Conservation (phyloP, 2,113 vertebrate species). For the Otocyon megalotis region DNA sequence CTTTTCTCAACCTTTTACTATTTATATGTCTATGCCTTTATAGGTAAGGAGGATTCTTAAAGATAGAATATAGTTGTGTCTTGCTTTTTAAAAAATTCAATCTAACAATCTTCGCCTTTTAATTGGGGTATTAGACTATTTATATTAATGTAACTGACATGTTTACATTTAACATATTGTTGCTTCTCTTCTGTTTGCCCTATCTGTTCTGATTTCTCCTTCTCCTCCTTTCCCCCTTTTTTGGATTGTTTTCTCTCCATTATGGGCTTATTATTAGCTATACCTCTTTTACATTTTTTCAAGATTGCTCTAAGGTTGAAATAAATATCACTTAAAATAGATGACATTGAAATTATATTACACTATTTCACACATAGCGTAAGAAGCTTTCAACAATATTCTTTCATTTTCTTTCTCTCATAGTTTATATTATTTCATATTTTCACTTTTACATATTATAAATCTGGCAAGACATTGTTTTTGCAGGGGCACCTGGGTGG, state of each 20-base stretch:
- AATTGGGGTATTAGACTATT: not conserved
- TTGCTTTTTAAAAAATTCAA: not conserved
- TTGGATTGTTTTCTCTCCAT: not conserved
- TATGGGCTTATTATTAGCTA: not conserved
- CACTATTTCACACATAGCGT: not conserved
- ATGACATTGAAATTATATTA: not conserved
- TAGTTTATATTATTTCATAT: not conserved
- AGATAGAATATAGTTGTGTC: not conserved
- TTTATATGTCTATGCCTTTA: not conserved
- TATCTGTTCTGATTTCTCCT: not conserved
- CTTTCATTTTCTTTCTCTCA: not conserved
- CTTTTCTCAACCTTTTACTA: not conserved
- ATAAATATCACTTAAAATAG: not conserved
- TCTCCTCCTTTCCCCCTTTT: not conserved
- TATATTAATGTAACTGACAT: not conserved
- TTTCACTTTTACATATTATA: not conserved
- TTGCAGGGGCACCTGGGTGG: not conserved
- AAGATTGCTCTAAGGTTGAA: not conserved
- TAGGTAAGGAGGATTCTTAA: not conserved
- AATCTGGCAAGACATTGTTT: not conserved
- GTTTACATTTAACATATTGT: not conserved
- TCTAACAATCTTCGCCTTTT: not conserved
- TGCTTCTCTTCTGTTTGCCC: not conserved
- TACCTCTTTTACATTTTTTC: not conserved
- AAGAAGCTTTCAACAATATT: slow-evolving; percentile 11